Conservation (phyloP, 2,888 invertebrate genomes). For the Panzeria rudis region DNA sequence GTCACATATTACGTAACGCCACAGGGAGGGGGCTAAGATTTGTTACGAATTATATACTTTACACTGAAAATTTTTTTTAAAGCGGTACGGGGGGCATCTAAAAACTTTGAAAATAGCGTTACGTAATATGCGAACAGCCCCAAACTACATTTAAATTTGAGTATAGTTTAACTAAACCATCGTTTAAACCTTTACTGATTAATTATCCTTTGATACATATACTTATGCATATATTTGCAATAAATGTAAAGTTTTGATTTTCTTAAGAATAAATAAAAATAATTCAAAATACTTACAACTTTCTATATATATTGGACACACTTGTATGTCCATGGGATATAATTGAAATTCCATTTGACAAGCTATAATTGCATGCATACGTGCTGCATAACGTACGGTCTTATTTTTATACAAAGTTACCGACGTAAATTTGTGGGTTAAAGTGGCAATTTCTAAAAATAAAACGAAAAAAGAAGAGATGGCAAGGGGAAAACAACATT, state of each 20-base stretch:
- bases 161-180: too few species aligned
- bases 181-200: too few species aligned
- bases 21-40: too few species aligned
- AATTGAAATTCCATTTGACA: conserved; percentile 95
- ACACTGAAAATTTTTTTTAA: too few species aligned
- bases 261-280: not conserved
- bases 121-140: too few species aligned
- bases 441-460: conserved; percentile 89
- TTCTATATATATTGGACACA: conserved; percentile 92
- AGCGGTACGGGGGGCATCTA: too few species aligned
- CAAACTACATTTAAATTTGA: too few species aligned
- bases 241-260: not conserved
- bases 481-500: conserved; percentile 50
- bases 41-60: too few species aligned
- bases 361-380: conserved; percentile 93
- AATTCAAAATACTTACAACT: conserved; percentile 88
- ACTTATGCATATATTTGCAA: not conserved
- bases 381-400: conserved; percentile 90
- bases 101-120: too few species aligned
- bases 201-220: too few species aligned
- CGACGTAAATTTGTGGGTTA: conserved; percentile 92
- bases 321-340: conserved; percentile 94
- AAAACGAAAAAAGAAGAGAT: conserved; percentile 40
- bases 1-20: too few species aligned
- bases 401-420: conserved; percentile 92